Evolutionary conservation across 1,140 invertebrate genomes (phyloP).

Genomic region (Saccostrea echinata): DNA sequence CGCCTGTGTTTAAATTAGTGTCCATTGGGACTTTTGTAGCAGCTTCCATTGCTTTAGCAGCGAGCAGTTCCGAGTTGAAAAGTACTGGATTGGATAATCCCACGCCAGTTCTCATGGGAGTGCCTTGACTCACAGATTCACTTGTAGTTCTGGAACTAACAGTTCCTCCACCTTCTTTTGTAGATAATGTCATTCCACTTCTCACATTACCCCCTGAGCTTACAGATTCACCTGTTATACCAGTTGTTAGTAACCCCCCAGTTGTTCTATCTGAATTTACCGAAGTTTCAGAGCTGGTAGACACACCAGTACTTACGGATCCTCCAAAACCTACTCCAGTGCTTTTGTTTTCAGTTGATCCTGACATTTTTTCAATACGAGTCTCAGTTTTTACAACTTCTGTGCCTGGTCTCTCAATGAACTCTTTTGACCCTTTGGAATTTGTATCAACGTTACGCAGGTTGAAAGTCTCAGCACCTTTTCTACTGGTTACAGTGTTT

Average conservation of each 20-base stretch:
- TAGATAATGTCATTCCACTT: neutral
- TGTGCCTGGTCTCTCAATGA: slow-evolving; percentile 1
- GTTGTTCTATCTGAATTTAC: too few relatives aligned
- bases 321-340: neutral
- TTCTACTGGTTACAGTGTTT: neutral
- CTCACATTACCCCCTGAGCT: neutral
- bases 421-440: neutral
- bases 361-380: neutral
- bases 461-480: neutral
- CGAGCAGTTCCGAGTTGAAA: neutral
- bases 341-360: neutral
- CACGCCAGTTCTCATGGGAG: neutral
- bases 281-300: neutral
- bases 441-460: slow-evolving; percentile 1
- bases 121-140: neutral
- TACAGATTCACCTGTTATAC: neutral
- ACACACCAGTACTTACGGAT: neutral
- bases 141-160: neutral
- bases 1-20: neutral
- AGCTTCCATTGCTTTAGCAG: neutral
- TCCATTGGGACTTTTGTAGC: neutral
- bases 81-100: slow-evolving; percentile 10
- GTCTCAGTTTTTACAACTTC: slow-evolving; percentile 6
- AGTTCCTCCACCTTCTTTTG: neutral
- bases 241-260: neutral